phyloP scores from a whole-genome alignment of 2,888 invertebrate genomes.

The Argyra leucocephala region DNA sequence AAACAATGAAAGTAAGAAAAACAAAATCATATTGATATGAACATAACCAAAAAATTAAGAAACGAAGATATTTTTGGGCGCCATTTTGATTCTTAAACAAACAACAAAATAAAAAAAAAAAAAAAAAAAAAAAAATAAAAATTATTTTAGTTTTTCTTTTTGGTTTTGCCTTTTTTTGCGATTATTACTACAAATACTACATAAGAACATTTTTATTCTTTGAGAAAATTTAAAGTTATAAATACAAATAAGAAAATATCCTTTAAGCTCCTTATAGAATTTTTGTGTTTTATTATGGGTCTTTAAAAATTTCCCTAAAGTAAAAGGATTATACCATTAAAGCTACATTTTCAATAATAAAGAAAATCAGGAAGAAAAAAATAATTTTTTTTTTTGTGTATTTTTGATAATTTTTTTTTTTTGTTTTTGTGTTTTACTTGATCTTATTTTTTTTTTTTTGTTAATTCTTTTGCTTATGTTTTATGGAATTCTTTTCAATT shows the following conservation, averaged over 20 bases:
- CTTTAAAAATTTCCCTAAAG: not conserved
- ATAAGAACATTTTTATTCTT: no score
- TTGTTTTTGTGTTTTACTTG: not conserved
- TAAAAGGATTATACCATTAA: not conserved
- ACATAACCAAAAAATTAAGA: no score
- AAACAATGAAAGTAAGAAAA: no score
- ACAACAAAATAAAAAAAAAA: no score
- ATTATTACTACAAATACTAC: no score
- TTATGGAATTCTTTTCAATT: no score
- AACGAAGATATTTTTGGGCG: no score
- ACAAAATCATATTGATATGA: no score
- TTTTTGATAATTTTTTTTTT: no score
- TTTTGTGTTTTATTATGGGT: not conserved
- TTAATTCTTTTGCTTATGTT: not conserved
- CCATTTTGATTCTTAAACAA: not conserved
- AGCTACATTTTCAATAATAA: not conserved
- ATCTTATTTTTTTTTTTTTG: not conserved
- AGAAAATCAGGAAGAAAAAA: not conserved
- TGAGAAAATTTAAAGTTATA: not conserved
- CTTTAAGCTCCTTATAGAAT: not conserved
- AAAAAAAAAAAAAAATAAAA: no score
- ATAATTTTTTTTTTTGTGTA: no score
- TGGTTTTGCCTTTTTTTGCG: not conserved
- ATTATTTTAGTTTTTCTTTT: not conserved
- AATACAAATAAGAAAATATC: not conserved